A percentile compares a stretch with the other conserved stretches of the same genome.
Evolutionary conservation across 1,140 invertebrate genomes (phyloP).

Genomic region (Bombyx mandarina): DNA sequence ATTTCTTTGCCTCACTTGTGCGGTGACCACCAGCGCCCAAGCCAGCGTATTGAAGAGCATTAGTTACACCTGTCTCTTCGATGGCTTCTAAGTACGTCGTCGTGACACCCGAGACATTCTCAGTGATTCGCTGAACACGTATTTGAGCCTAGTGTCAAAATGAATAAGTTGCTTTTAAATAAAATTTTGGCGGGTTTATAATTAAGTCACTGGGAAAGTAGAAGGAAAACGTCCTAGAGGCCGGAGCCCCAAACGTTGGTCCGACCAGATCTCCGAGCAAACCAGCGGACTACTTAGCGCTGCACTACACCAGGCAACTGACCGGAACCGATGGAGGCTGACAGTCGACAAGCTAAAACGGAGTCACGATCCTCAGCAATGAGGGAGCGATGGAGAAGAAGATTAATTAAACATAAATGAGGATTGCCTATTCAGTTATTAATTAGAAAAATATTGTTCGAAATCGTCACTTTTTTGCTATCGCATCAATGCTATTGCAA

Average conservation of each 20-base stretch:
- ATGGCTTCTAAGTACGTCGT: constrained; percentile 42
- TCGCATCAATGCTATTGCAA: neutral
- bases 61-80: constrained; percentile 29
- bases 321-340: no score
- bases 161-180: no score
- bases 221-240: no score
- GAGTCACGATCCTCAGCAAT: no score
- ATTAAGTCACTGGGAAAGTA: neutral
- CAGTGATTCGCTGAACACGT: constrained; percentile 40
- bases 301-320: no score
- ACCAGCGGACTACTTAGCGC: no score
- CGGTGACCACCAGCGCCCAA: constrained; percentile 57
- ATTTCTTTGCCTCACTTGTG: constrained; percentile 49
- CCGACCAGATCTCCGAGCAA: no score
- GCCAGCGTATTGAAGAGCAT: constrained; percentile 39
- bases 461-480: neutral
- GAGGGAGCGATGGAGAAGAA: neutral
- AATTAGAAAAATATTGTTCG: neutral
- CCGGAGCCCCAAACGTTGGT: no score
- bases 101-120: constrained; percentile 57
- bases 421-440: neutral
- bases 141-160: constrained; percentile 42
- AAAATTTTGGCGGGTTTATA: neutral
- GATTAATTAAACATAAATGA: neutral
- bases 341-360: no score